Base-by-base conservation (phyloP, 2,113 vertebrate genomes). In the Psilopogon haemacephalus region DNA sequence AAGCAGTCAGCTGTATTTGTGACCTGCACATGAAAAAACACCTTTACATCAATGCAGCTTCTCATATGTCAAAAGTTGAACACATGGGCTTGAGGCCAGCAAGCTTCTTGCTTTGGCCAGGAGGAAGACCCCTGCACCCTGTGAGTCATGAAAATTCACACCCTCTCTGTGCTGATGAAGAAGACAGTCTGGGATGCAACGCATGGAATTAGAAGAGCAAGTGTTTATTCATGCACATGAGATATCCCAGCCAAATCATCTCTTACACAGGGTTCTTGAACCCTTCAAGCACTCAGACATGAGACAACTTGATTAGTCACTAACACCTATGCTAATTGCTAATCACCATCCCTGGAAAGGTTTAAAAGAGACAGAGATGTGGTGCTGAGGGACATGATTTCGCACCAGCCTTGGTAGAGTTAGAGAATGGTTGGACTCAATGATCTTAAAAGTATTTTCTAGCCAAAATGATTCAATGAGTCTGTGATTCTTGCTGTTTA, bases 121-220 rank as follows among this genome's bases (percentile, higher is more conserved):
- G 11, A 59, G 11, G 11, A 55, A 78, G n/a, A 56, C 8, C 33
- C 18, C 20, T 13, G 7, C 2, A 5, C 1, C 1, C 23, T 0
- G 6, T 4, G 20, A 15, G 74, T 16, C 74, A 69, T 1, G 4
- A 23, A 55, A 37, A 60, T 19, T 68, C 3, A 2, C 5, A 13
- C 2, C 23, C 60, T 37, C 40, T 17, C 24, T 0, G 0, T 19
- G 44, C 40, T 1, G 1, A 33, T 19, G 2, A 0, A 33, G 52
- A 33, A 1, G 4, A 17, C n/a, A 42, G 26, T 11, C 15, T 52
- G 28, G 27, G 23, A 37, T 32, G 42, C 37, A 32, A 63, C 40
- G 37, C 37, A 16, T 2, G 4, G 69, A 48, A 42, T 48, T 23
- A 33, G 16, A 30, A 6, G 19, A 30, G 46, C 40, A 40, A 37